Base-by-base conservation (phyloP, 2,797 vertebrate genomes). In the Premnoplex brunnescens region DNA sequence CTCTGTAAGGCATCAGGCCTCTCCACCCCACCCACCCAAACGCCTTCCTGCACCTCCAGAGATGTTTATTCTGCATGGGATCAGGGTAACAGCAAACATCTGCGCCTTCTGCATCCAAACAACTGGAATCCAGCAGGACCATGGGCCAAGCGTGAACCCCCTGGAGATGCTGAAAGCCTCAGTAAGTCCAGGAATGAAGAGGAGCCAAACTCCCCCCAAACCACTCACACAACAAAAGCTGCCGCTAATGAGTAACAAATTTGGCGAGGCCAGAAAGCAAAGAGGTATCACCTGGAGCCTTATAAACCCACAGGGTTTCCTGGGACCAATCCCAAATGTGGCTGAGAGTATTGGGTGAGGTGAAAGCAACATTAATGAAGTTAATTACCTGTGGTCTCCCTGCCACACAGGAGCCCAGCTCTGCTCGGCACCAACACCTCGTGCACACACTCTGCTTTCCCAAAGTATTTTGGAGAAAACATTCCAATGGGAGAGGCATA, bases 381-480 rank as follows among this genome's bases (percentile, higher is more conserved):
- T 56, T 90, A 88, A 93, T 88, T 88, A 69, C 68, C n/a, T 88
- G 89, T 66, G 93, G 82, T 85, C 60, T 91, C 44, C 54, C 85
- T 43, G 52, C 54, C 52, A 39, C 21, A 34, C 68, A 15, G 1
- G 20, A 94, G 82, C 68, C 67, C 23, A 48, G 75, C 72, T 59
- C 44, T 64, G 84, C 60, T 81, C 58, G 66, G 34, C 86, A 54
- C 41, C 87, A 78, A 37, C 17, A 15, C 41, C 69, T 68, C 27
- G 7, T 21, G 67, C 10, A 7, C 13, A 43, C 67, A 64, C 34
- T 4, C 2, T 0, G 30, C 49, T 32, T 55, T 79, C 54, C 30
- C 3, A 2, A 73, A 87, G 43, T 1, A 16, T 28, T 84, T 26
- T 10, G 14, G 54, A 69, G 73, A 68, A 93, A 91, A 75, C 8